Conservation (phyloP, 2,888 invertebrate species). For the Campoplex nolae region DNA sequence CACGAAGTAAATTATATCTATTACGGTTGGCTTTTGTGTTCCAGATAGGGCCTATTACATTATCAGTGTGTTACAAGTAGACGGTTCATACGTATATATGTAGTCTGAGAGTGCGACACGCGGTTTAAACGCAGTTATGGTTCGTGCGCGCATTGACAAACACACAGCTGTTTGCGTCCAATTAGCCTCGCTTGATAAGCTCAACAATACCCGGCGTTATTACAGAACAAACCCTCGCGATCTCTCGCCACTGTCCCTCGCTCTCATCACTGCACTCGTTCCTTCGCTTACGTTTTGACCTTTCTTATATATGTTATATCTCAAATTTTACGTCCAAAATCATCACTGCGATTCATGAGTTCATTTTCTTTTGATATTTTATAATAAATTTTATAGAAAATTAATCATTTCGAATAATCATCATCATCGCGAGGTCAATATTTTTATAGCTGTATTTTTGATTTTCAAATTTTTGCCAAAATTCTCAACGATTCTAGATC, state of each 20-base stretch:
- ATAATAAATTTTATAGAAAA: neutral
- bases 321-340: conserved; percentile 7
- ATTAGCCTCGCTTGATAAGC: conserved; percentile 84
- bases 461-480: neutral
- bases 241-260: conserved; percentile 55
- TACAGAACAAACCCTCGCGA: conserved; percentile 77
- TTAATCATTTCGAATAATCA: neutral
- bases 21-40: conserved; percentile 80
- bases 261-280: conserved; percentile 71
- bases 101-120: conserved; percentile 36
- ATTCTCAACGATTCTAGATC: neutral
- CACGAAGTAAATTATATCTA: conserved; percentile 79
- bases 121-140: conserved; percentile 68
- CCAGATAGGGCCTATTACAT: conserved; percentile 82
- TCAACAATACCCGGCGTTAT: conserved; percentile 83
- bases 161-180: conserved; percentile 83
- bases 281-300: conserved; percentile 72
- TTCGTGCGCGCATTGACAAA: conserved; percentile 74
- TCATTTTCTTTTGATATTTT: no score
- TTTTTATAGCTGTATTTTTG: neutral
- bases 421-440: neutral
- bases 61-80: conserved; percentile 81
- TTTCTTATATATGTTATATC: neutral
- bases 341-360: neutral
- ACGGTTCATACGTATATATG: neutral